Percentiles rank a stretch among this genome's conserved stretches.
These are phyloP conservation scores for Beroe ovata DNA, from an alignment of 37 sponge, comb jelly and placozoan species.

Conservation along the genomic window DNA sequence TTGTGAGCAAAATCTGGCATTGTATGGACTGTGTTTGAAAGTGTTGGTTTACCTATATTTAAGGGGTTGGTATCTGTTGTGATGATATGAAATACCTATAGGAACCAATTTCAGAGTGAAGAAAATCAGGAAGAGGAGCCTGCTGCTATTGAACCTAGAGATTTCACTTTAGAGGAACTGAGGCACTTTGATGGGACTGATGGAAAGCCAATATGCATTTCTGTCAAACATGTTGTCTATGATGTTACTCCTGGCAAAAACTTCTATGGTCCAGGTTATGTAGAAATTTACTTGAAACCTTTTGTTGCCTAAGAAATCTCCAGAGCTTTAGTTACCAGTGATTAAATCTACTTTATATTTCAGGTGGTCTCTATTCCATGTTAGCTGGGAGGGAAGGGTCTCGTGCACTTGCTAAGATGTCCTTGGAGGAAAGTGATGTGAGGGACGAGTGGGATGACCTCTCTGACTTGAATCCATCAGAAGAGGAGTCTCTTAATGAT, in stretches of 20 bases:
- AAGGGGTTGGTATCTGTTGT: too few relatives aligned
- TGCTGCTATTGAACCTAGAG: slow-evolving; percentile 37
- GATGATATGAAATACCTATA: neutral
- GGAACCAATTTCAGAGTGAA: slow-evolving; percentile 17
- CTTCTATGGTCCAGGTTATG: slow-evolving; percentile 69
- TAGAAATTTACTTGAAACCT: too few relatives aligned
- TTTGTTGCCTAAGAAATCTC: too few relatives aligned
- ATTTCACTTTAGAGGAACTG: slow-evolving; percentile 65
- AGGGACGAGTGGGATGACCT: slow-evolving; percentile 67
- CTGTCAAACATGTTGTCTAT: slow-evolving; percentile 54
- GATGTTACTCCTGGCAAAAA: slow-evolving; percentile 39
- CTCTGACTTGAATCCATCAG: slow-evolving; percentile 24
- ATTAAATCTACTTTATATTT: neutral
- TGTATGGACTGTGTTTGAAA: too few relatives aligned
- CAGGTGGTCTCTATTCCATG: slow-evolving; percentile 64
- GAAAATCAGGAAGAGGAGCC: slow-evolving; percentile 48
- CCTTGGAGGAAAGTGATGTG: slow-evolving; percentile 42
- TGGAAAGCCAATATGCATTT: slow-evolving; percentile 44
- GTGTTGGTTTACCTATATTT: too few relatives aligned
- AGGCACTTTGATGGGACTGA: slow-evolving; percentile 49
- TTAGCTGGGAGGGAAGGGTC: slow-evolving; percentile 61
- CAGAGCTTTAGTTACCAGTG: too few relatives aligned
- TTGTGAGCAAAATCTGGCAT: too few relatives aligned
- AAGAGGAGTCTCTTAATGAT: slow-evolving; percentile 26
- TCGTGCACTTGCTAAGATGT: slow-evolving; percentile 43